These are phyloP conservation scores for Gonocerus acuteangulatus DNA, from an alignment of 2,888 invertebrate species.

Conservation along the genomic window DNA sequence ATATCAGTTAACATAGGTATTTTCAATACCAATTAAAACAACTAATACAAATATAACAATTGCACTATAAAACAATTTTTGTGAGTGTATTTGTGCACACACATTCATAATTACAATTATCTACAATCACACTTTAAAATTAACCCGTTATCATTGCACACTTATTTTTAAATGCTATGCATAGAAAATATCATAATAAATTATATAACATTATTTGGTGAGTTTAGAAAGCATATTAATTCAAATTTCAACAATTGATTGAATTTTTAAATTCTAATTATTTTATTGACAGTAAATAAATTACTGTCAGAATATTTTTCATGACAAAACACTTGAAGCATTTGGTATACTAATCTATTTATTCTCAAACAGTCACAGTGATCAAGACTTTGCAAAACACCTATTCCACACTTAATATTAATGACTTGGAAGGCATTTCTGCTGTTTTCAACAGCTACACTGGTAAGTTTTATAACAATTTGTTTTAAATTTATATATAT, in stretches of 20 bases:
- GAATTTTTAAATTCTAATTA: no score
- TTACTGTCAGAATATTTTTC: constrained; percentile 1
- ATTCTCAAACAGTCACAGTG: constrained; percentile 18
- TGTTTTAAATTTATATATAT: constrained; percentile 12
- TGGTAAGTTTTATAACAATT: constrained; percentile 13
- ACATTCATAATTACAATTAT: constrained; percentile 2
- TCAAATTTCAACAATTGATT: neutral
- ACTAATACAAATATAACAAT: constrained; percentile 21
- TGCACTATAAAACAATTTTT: constrained; percentile 20
- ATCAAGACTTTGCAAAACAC: constrained; percentile 13
- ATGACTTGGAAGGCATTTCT: constrained; percentile 20
- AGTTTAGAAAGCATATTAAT: constrained; percentile 18
- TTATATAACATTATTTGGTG: constrained; percentile 18
- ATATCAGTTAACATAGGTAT: constrained; percentile 11
- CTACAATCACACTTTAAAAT: constrained; percentile 13
- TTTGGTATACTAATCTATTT: constrained; percentile 18
- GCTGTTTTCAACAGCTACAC: constrained; percentile 21
- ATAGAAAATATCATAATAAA: constrained; percentile 6
- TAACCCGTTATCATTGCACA: constrained; percentile 36
- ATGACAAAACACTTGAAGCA: constrained; percentile 3
- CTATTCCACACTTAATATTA: constrained; percentile 19
- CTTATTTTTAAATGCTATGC: constrained; percentile 7
- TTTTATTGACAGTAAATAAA: neutral
- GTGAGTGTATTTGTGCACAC: constrained; percentile 11
- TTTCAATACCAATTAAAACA: constrained; percentile 10